A percentile compares a stretch with the other conserved stretches of the same genome.
Evolutionary conservation across 2,113 vertebrate species (phyloP).

Genomic region (Cavia aperea): DNA sequence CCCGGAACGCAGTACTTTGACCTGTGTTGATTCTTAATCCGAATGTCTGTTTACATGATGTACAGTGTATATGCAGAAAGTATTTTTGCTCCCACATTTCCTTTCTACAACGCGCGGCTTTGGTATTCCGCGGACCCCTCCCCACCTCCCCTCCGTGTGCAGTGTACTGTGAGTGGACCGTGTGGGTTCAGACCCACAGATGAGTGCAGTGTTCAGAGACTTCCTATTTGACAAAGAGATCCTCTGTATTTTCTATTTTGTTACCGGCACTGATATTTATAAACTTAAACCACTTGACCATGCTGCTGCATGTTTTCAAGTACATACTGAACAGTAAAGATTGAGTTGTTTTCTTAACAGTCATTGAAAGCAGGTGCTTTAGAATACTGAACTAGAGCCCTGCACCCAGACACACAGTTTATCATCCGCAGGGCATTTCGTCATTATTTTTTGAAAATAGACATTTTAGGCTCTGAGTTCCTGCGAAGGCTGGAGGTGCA

Average conservation of each 20-base stretch:
- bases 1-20: conserved; percentile 66
- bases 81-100: conserved; percentile 78
- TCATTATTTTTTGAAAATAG: neutral
- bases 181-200: conserved; percentile 77
- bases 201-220: conserved; percentile 70
- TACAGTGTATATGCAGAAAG: conserved; percentile 73
- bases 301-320: conserved; percentile 71
- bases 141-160: conserved; percentile 50
- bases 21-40: conserved; percentile 67
- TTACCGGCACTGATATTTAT: conserved; percentile 72
- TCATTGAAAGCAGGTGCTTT: conserved; percentile 47
- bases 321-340: conserved; percentile 48
- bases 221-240: conserved; percentile 67
- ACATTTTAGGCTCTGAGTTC: conserved; percentile 22
- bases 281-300: conserved; percentile 56
- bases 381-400: conserved; percentile 44
- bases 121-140: conserved; percentile 56
- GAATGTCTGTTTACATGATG: conserved; percentile 77
- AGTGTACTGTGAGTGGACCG: conserved; percentile 56
- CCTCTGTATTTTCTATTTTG: conserved; percentile 76
- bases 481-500: neutral
- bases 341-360: conserved; percentile 55
- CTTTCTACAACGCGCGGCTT: conserved; percentile 70
- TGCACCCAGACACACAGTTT: conserved; percentile 43
- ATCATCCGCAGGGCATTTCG: conserved; percentile 40